Evolutionary conservation across 1,140 invertebrate species (phyloP).

Genomic region (Trichogramma pretiosum): DNA sequence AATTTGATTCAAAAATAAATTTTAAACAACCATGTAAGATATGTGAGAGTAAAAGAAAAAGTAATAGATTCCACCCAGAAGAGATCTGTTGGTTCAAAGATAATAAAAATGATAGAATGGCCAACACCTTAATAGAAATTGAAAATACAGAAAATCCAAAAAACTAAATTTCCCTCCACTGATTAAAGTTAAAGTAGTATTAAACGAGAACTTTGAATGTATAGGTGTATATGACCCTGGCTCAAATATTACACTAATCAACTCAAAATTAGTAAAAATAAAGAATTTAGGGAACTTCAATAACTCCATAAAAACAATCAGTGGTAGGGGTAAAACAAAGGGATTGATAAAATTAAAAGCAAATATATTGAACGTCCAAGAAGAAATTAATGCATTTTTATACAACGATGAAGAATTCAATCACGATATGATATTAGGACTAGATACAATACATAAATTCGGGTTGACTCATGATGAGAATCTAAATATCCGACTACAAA

Average conservation of each 20-base stretch:
- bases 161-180: no score
- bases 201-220: no score
- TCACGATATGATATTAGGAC: conserved; percentile 3
- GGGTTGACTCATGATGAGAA: conserved; percentile 9
- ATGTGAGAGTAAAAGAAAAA: conserved; percentile 16
- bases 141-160: conserved; percentile 9
- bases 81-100: conserved; percentile 17
- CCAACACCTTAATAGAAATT: neutral
- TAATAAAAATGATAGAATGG: conserved; percentile 1
- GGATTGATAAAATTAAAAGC: neutral
- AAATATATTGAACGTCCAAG: neutral
- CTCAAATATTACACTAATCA: no score
- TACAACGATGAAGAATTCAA: conserved; percentile 3
- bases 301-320: conserved; percentile 13
- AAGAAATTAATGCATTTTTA: neutral
- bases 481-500: conserved; percentile 10
- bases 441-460: conserved; percentile 8
- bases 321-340: neutral
- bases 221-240: no score
- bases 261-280: no score
- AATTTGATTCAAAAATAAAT: conserved; percentile 8
- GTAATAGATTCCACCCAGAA: conserved; percentile 16
- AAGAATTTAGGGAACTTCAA: no score
- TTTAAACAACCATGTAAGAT: conserved; percentile 14
- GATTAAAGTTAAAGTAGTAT: no score